phyloP scores from a whole-genome alignment of 2,888 invertebrate species.

The Oxytorus armatus region DNA sequence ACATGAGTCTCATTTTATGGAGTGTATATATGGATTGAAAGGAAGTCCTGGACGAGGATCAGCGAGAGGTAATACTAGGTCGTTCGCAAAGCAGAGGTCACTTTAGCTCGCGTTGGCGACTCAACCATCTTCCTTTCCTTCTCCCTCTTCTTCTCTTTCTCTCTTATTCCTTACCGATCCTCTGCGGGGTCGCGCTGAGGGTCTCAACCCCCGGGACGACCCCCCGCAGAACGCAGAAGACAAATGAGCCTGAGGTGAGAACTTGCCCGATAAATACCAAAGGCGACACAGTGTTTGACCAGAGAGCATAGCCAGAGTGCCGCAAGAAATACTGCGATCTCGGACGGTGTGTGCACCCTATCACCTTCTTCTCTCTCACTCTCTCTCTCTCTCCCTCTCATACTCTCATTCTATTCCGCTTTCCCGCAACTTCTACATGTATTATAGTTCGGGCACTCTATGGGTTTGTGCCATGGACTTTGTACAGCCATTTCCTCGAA shows the following conservation, averaged over 20 bases:
- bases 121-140: conserved; percentile 23
- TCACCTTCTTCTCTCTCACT: conserved; percentile 54
- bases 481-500: conserved; percentile 15
- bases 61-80: conserved; percentile 38
- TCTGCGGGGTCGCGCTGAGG: conserved; percentile 51
- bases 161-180: conserved; percentile 27
- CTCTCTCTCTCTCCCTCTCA: conserved; percentile 49
- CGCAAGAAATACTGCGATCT: conserved; percentile 82
- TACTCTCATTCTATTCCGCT: conserved; percentile 31
- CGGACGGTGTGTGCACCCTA: conserved; percentile 71
- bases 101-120: conserved; percentile 24
- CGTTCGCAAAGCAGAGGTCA: conserved; percentile 55
- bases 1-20: not conserved
- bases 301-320: conserved; percentile 78
- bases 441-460: conserved; percentile 6
- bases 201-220: conserved; percentile 65
- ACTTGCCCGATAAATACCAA: conserved; percentile 84
- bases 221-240: conserved; percentile 81
- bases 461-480: conserved; percentile 26
- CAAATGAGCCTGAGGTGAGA: conserved; percentile 85
- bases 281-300: conserved; percentile 84
- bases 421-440: conserved; percentile 18
- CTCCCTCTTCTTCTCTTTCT: conserved; percentile 12
- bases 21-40: not conserved
- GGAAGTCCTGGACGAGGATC: conserved; percentile 24